phyloP scores from a whole-genome alignment of 2,797 vertebrate species.

The Pangasius mekongensis region DNA sequence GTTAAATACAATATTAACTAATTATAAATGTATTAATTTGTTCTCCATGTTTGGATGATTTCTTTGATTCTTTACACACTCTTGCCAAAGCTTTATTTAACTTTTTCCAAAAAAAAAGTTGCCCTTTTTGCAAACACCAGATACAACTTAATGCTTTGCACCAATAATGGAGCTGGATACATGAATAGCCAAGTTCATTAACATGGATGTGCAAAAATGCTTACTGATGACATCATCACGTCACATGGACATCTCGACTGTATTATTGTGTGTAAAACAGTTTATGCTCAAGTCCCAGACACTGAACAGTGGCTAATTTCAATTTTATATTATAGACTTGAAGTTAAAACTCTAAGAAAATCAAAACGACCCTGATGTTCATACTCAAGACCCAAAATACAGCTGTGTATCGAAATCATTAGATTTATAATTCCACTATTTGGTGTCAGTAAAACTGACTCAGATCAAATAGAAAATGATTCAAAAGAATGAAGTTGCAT shows the following conservation, averaged over 20 bases:
- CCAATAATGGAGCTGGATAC: background rate
- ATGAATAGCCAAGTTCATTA: background rate
- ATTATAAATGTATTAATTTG: background rate
- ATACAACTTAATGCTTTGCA: background rate
- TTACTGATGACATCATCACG: background rate
- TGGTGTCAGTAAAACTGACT: background rate
- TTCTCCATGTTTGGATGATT: too few relatives aligned
- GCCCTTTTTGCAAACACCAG: background rate
- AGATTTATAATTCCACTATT: background rate
- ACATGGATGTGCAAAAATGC: background rate
- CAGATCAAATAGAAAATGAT: background rate
- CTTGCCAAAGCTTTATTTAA: background rate
- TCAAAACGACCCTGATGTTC: background rate
- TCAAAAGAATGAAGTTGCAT: background rate
- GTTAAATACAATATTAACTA: background rate
- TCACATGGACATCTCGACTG: background rate
- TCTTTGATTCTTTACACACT: background rate
- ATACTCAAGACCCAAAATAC: background rate
- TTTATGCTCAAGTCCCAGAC: background rate
- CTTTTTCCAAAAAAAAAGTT: background rate
- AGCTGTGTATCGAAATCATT: background rate
- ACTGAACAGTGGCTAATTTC: background rate
- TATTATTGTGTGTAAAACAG: background rate
- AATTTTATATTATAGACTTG: background rate
- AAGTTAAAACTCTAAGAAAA: background rate